Evolutionary conservation across 2,888 invertebrate genomes (phyloP).

Genomic region (Polydrusus pterygomalis): DNA sequence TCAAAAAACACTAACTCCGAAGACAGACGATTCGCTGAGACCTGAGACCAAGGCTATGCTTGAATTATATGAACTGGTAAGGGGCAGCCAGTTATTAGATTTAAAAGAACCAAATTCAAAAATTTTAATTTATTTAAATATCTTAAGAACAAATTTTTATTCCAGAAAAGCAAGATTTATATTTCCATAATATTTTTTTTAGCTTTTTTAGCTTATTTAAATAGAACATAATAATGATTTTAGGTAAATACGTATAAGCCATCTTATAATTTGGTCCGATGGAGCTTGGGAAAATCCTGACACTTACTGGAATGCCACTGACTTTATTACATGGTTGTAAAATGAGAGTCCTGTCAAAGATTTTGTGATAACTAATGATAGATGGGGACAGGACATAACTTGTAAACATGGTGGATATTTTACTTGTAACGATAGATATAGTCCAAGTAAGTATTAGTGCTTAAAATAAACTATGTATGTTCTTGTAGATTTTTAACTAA

Average conservation of each 20-base stretch:
- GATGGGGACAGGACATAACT: slow-evolving; percentile 88
- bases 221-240: no score
- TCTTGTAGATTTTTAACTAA: no score
- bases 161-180: no score
- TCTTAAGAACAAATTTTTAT: no score
- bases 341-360: slow-evolving; percentile 92
- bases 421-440: slow-evolving; percentile 88
- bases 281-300: slow-evolving; percentile 94
- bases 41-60: slow-evolving; percentile 81
- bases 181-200: no score
- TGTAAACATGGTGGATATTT: slow-evolving; percentile 93
- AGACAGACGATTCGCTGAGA: slow-evolving; percentile 79
- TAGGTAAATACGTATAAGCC: slow-evolving; percentile 78
- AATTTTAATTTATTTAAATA: neutral
- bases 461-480: no score
- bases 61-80: slow-evolving; percentile 86
- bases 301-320: slow-evolving; percentile 87
- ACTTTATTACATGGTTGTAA: slow-evolving; percentile 93
- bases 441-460: slow-evolving; percentile 76
- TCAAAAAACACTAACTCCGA: slow-evolving; percentile 75
- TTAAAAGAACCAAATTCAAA: neutral
- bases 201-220: no score
- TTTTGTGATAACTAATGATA: slow-evolving; percentile 91
- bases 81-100: no score
- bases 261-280: slow-evolving; percentile 94